phyloP scores from a whole-genome alignment of 2,888 invertebrate genomes.

The Pseudeuparius sepicola region DNA sequence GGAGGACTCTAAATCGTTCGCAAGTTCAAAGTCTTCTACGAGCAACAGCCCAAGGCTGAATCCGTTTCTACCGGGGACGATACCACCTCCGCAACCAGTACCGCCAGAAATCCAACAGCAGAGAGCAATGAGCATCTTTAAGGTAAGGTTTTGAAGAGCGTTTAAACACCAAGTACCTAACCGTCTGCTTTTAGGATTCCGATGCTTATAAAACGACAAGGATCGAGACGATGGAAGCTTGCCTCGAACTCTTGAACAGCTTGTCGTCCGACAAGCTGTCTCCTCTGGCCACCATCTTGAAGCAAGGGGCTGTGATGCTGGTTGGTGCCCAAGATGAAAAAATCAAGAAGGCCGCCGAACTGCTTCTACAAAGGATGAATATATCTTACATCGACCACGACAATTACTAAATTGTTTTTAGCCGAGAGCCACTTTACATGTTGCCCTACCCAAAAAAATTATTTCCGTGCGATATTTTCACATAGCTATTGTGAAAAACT shows the following conservation, averaged over 20 bases:
- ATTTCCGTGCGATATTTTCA: too few species aligned
- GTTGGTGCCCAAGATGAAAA: slow-evolving; percentile 37
- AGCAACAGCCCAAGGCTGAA: slow-evolving; percentile 37
- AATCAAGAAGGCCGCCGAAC: slow-evolving; percentile 36
- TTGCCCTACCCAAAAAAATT: too few species aligned
- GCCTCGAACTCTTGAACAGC: slow-evolving; percentile 58
- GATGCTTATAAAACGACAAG: slow-evolving; percentile 78
- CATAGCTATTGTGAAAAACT: too few species aligned
- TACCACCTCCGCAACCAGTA: slow-evolving; percentile 57
- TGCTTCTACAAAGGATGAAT: slow-evolving; percentile 37
- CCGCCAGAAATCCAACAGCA: slow-evolving; percentile 79
- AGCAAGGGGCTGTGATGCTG: slow-evolving; percentile 37
- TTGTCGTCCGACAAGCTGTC: slow-evolving; percentile 35
- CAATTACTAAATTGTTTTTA: slow-evolving; percentile 30
- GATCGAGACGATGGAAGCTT: slow-evolving; percentile 76
- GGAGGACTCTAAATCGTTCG: slow-evolving; percentile 23
- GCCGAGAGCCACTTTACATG: too few species aligned
- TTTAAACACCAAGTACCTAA: slow-evolving; percentile 3
- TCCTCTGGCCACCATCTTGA: slow-evolving; percentile 36
- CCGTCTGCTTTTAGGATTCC: slow-evolving; percentile 55
- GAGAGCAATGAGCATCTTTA: slow-evolving; percentile 68
- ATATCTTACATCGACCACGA: slow-evolving; percentile 37
- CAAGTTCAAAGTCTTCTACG: slow-evolving; percentile 24
- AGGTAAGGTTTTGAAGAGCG: slow-evolving; percentile 48
- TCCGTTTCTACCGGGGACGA: slow-evolving; percentile 31